Base-by-base conservation (phyloP, 2,797 vertebrate genomes). In the Sebastes kiyomatsui region DNA sequence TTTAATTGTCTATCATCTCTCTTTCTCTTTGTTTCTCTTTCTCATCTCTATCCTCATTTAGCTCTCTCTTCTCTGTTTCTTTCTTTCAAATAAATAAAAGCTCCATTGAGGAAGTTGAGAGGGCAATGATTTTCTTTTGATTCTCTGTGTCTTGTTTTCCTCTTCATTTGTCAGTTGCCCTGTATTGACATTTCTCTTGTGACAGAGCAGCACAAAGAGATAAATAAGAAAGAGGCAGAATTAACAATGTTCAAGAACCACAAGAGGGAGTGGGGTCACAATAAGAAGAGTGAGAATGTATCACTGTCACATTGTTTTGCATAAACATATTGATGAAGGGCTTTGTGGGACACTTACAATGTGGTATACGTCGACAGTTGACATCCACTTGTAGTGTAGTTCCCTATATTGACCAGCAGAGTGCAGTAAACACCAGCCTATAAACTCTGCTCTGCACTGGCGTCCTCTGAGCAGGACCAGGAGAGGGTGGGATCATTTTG, bases 401-500 rank as follows among this genome's bases (percentile, higher is more conserved):
- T 67, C 20, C 16, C 38, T 1, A 4, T 7, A 10, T 5, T 80
- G 69, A 81, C 89, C 93, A 94, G 80, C 84, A 93, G 93, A 82
- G 89, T 8, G 87, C 90, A 88, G 88, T 86, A 77, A 76, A 3
- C 56, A 62, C 67, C 70, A 77, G 72, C 3, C n/a, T 75, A 66
- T 76, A 3, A 86, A 75, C 49, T 18, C n/a, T 22, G 9, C 20
- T 32, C 32, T 67, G 4, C 7, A 16, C 18, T 14, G 13, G 5
- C 5, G 14, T 38, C 28, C 55, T 67, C 22, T 25, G 3, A 68
- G 33, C 23, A 27, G 12, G 35, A 16, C 23, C 0, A 3, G 14
- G 16, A 69, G 35, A n/a, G 3, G 25, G 0, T 54, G 55, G 16
- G 2, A 8, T 60, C 0, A 11, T 42, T 69, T 27, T 38, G 4